phyloP scores from a whole-genome alignment of 2,888 invertebrate species.

The Pammene aurita region DNA sequence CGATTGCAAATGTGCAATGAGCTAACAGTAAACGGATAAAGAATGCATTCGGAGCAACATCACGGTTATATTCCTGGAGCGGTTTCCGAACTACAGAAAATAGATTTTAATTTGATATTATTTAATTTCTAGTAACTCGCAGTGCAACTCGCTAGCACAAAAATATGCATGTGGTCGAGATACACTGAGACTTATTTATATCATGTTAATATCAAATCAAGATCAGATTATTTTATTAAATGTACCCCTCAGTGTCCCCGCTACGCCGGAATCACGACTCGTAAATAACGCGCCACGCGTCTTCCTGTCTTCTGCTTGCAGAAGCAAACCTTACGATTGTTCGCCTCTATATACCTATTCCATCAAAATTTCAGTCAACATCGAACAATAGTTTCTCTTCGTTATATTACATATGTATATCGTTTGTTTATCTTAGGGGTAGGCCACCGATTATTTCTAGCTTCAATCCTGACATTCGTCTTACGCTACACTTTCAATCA shows the following conservation, averaged over 20 bases:
- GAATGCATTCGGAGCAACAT: constrained; percentile 54
- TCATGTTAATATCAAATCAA: too few species aligned
- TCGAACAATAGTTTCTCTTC: constrained; percentile 23
- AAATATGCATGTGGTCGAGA: background rate
- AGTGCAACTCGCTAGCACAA: background rate
- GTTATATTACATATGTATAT: background rate
- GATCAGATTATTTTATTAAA: background rate
- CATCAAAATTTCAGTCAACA: constrained; percentile 48
- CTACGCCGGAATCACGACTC: constrained; percentile 72
- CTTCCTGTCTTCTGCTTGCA: constrained; percentile 70
- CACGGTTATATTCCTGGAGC: constrained; percentile 63
- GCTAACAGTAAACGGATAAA: constrained; percentile 40
- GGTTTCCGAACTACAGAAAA: background rate
- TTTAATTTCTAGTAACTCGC: background rate
- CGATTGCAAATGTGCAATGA: constrained; percentile 45
- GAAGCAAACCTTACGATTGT: constrained; percentile 60
- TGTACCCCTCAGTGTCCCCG: constrained; percentile 53
- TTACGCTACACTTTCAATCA: too few species aligned
- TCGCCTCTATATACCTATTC: constrained; percentile 53
- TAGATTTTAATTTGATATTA: background rate
- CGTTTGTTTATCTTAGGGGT: background rate
- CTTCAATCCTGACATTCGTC: background rate
- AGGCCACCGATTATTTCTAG: too few species aligned
- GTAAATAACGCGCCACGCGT: constrained; percentile 75
- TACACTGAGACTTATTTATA: too few species aligned